These are phyloP conservation scores for Tromatobia lineatoria DNA, from an alignment of 2,888 invertebrate species.

Conservation along the genomic window DNA sequence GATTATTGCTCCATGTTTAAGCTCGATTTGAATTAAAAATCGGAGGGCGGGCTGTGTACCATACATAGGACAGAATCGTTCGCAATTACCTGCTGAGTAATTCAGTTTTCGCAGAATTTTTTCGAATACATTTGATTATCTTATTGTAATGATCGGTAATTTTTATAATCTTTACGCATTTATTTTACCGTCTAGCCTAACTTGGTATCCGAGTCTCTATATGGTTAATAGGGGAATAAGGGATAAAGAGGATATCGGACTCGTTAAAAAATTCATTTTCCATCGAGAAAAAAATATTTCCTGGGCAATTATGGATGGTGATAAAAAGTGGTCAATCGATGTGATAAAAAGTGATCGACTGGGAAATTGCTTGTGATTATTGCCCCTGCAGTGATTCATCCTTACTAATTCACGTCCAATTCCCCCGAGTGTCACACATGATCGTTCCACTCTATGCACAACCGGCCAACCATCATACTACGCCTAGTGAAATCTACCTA, in stretches of 20 bases:
- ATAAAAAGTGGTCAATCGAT: background rate
- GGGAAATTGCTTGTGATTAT: slow-evolving; percentile 5
- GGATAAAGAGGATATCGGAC: background rate
- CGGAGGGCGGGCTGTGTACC: background rate
- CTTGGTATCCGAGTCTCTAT: too few relatives aligned
- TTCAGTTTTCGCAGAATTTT: too few relatives aligned
- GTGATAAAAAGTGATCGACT: background rate
- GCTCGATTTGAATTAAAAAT: slow-evolving; percentile 31
- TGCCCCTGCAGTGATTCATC: slow-evolving; percentile 25
- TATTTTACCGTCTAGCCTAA: too few relatives aligned
- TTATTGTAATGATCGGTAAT: too few relatives aligned
- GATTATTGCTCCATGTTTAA: slow-evolving; percentile 46
- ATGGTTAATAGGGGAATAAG: too few relatives aligned
- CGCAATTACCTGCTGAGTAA: background rate
- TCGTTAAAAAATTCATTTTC: background rate
- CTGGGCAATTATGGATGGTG: background rate
- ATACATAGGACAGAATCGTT: background rate
- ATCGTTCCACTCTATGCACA: slow-evolving; percentile 46
- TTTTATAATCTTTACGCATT: too few relatives aligned
- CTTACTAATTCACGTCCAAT: slow-evolving; percentile 30
- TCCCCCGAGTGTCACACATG: slow-evolving; percentile 18
- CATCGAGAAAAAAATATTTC: background rate
- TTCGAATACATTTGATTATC: too few relatives aligned
- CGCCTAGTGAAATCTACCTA: background rate
- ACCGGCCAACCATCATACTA: slow-evolving; percentile 36